Base-by-base conservation (phyloP, 2,113 vertebrate species). In the Chaenocephalus aceratus region DNA sequence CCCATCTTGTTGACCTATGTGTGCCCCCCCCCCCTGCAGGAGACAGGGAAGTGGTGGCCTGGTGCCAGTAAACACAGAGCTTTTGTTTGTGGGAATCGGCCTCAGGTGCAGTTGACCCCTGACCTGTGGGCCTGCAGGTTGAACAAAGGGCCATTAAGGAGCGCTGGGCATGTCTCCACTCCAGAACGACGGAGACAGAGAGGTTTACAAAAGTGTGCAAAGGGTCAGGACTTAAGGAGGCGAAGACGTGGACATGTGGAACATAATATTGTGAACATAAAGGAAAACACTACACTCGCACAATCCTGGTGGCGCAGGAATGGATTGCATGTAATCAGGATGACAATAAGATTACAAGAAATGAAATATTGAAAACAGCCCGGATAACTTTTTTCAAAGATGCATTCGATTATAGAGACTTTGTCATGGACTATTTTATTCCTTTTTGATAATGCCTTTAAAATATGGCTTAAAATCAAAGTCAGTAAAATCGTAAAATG, bases 41-140 rank as follows among this genome's bases (percentile, higher is more conserved):
- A 88, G 87, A 90, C 88, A 83, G 82, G 87, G 90, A 95, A 94
- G 91, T 92, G 85, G 82, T 90, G 82, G 85, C 92, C 90, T 86
- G 78, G 80, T 89, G 88, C 89, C 84, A 70, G 89, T 88, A 89
- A 89, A 94, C 90, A 93, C 86, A 86, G 86, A 83, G 82, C 93
- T 93, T 95, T 94, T 94, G 93, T 95, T 91, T 89, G 93, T 93
- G 92, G 90, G 93, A 93, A 92, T 89, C 88, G 87, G 93, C 95
- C 95, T 95, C 93, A 95, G 95, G 95, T 95, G 94, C 88, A 92
- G 89, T 87, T 92, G 93, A 95, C 93, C 94, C 83, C 83, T 94
- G 93, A 96, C 95, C 94, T 75, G 30, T 83, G 44, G 84, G 88
- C 89, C 93, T 80, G 83, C 91, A 93, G 94, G 90, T 94, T 93